A percentile compares a stretch with the other conserved stretches of the same genome.
Evolutionary conservation across 2,888 invertebrate species (phyloP).

Genomic region (Norana najaformis): DNA sequence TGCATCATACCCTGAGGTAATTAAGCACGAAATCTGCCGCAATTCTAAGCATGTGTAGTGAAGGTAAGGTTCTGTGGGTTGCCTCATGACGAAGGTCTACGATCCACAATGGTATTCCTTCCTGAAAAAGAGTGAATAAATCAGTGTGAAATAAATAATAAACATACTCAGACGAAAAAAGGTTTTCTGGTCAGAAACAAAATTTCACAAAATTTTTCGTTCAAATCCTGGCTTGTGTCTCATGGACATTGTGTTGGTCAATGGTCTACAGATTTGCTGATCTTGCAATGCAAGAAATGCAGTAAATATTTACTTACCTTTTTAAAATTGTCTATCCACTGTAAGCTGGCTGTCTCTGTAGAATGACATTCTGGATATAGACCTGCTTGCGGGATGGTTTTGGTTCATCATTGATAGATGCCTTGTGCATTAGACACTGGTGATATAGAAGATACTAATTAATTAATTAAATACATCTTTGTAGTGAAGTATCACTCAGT

Average conservation of each 20-base stretch:
- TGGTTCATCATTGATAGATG: too few species aligned
- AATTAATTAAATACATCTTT: too few species aligned
- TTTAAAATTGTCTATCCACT: too few species aligned
- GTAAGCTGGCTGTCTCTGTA: too few species aligned
- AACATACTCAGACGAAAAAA: background rate
- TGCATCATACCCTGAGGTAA: slow-evolving; percentile 70
- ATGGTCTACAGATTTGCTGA: too few species aligned
- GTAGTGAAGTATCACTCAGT: too few species aligned
- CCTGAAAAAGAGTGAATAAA: slow-evolving; percentile 55
- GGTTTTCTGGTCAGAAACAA: background rate
- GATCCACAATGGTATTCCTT: slow-evolving; percentile 79
- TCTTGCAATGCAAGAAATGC: too few species aligned
- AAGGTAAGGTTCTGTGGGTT: slow-evolving; percentile 75
- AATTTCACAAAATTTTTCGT: background rate
- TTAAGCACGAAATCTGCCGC: slow-evolving; percentile 70
- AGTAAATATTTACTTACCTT: too few species aligned
- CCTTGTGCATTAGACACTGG: too few species aligned
- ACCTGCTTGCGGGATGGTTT: too few species aligned
- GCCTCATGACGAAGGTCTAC: slow-evolving; percentile 78
- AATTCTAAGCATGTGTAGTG: slow-evolving; percentile 69
- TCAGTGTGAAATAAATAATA: background rate
- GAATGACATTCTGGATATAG: too few species aligned
- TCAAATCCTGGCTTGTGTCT: background rate
- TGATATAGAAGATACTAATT: too few species aligned
- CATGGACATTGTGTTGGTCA: background rate